Evolutionary conservation across 2,797 vertebrate genomes (phyloP).

Genomic region (Sus cebifrons): DNA sequence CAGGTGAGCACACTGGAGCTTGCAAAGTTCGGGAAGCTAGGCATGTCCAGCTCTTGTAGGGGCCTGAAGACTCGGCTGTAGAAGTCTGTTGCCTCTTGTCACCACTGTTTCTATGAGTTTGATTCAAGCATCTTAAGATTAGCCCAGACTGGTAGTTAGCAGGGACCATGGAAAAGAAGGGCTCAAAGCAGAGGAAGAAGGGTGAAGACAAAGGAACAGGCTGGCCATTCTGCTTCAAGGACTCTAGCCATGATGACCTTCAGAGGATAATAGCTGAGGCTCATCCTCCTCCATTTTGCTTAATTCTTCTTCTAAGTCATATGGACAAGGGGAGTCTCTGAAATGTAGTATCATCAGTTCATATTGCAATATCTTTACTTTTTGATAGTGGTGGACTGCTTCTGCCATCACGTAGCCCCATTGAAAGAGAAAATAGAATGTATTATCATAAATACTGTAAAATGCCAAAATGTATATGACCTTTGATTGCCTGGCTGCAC

Average conservation of each 20-base stretch:
- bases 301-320: background rate
- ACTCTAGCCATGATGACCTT: too few relatives aligned
- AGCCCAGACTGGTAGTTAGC: background rate
- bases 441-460: background rate
- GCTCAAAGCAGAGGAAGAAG: background rate
- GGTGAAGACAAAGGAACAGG: too few relatives aligned
- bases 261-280: background rate
- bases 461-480: background rate
- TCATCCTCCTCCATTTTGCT: background rate
- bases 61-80: background rate
- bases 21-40: background rate
- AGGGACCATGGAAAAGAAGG: background rate
- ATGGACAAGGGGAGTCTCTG: background rate
- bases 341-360: background rate
- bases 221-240: background rate
- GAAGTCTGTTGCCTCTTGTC: background rate
- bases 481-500: background rate
- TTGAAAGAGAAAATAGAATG: background rate
- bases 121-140: background rate
- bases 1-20: fast-evolving
- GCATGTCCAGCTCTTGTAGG: too few relatives aligned
- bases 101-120: background rate
- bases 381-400: background rate
- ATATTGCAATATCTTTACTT: background rate
- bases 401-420: background rate